Evolutionary conservation across 2,113 vertebrate genomes (phyloP), one percentile per base, ranked within the genome.

Genomic region (Fregata magnificens): DNA sequence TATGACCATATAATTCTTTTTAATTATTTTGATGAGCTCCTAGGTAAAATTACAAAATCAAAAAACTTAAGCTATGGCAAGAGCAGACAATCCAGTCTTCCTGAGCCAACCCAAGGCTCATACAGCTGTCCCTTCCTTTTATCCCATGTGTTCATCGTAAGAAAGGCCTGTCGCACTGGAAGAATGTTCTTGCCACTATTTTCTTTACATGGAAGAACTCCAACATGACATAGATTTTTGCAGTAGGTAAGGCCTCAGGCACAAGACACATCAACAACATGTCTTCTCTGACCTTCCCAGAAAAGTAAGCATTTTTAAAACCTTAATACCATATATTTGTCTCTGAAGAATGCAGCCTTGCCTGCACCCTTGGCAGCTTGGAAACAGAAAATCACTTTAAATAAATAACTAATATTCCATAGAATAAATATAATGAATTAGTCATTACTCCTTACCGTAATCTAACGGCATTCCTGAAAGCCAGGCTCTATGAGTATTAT

Each of bases 361-460:
- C 40, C 50, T 82, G 36, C 11, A 74, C 71, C 49, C 53, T 74
- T 91, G 71, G 62, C 58, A 93, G 61, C 52, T 32, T 56, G 50
- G 62, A 83, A 86, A 74, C 26, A 72, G 63, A 92, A 96, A 96
- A 87, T 53, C 40, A 36, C 50, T 95, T 91, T 65, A 88, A 96
- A 94, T 88, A 96, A 93, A 72, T 88, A 85, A 40, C 50, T 90
- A 71, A 74, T 56, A 82, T 76, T 67, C 20, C 7, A 21, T 16
- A 77, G 65, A 92, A 83, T 63, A 96, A 96, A 93, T 91, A 91
- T 26, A 69, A 92, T 84, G 32, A 78, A 79, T 90, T 94, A 78
- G 76, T 91, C 86, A 87, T 93, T 88, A 45, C 73, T 94, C 59
- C 56, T 96, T 78, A 66, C 76, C 4, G 13, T 77, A 92, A n/a